A percentile compares a stretch with the other conserved stretches of the same genome.
Evolutionary conservation across 2,888 invertebrate genomes (phyloP).

Genomic region (Caenorhabditis zanzibari): DNA sequence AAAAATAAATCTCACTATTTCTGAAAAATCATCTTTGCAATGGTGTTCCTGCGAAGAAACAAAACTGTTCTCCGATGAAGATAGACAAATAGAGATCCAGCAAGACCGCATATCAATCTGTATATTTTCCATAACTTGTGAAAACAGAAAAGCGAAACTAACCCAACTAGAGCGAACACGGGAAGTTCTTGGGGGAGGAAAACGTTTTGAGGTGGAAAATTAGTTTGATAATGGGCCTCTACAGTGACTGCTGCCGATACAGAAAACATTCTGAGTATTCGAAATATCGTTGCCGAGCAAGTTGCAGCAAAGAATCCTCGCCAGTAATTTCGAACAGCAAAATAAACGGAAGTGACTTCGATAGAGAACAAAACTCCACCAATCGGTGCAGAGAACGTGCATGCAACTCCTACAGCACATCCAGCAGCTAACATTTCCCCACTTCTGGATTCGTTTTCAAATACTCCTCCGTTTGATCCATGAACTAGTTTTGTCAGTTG

Average conservation of each 20-base stretch:
- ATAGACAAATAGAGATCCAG: slow-evolving; percentile 79
- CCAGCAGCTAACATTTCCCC: slow-evolving; percentile 98
- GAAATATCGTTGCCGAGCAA: slow-evolving; percentile 95
- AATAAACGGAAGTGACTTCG: slow-evolving; percentile 98
- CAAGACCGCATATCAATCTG: slow-evolving; percentile 79
- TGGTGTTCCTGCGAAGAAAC: slow-evolving; percentile 77
- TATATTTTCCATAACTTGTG: slow-evolving; percentile 12
- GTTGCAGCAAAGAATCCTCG: slow-evolving; percentile 98
- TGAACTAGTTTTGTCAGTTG: slow-evolving; percentile 93
- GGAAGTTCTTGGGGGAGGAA: slow-evolving; percentile 97
- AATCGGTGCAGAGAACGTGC: slow-evolving; percentile 96
- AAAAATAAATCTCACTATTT: slow-evolving; percentile 73
- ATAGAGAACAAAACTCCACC: slow-evolving; percentile 98
- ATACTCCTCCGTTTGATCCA: slow-evolving; percentile 73
- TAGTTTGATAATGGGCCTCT: slow-evolving; percentile 93
- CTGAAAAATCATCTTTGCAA: slow-evolving; percentile 80
- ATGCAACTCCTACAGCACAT: slow-evolving; percentile 95
- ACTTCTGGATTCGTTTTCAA: slow-evolving; percentile 84
- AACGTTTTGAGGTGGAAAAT: slow-evolving; percentile 89
- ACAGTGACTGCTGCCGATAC: slow-evolving; percentile 88
- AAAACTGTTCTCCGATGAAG: slow-evolving; percentile 79
- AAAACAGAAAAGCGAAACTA: background rate
- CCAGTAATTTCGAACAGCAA: slow-evolving; percentile 99
- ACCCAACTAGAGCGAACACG: slow-evolving; percentile 95
- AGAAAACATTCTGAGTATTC: slow-evolving; percentile 85